Percentiles rank a stretch among this genome's conserved stretches.
phyloP scores from a whole-genome alignment of 2,113 vertebrate species.

The Anarhynchus alexandrinus region DNA sequence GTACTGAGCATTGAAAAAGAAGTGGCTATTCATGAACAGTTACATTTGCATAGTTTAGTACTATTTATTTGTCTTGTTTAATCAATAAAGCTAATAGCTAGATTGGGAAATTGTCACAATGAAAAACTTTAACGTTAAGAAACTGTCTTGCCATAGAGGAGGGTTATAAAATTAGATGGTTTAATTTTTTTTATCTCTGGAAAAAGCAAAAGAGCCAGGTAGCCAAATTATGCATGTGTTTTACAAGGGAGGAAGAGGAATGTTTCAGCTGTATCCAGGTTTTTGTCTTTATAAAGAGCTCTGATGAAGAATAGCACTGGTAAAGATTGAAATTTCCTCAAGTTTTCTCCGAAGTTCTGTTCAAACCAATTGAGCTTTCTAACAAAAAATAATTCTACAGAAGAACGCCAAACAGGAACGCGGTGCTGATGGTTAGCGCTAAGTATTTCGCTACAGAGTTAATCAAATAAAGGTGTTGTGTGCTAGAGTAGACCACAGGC shows the following conservation, averaged over 20 bases:
- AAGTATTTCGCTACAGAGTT: not conserved
- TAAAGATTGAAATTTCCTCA: not conserved
- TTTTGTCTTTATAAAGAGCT: not conserved
- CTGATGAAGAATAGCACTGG: not conserved
- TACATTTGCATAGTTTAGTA: not conserved
- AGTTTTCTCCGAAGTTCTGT: not conserved
- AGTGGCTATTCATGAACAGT: not conserved
- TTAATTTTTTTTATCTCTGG: not conserved
- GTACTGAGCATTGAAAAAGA: not conserved
- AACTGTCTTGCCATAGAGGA: not conserved
- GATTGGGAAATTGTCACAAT: not conserved
- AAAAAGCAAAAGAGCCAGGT: not conserved
- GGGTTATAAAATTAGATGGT: not conserved
- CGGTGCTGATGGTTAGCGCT: not conserved
- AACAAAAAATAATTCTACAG: not conserved
- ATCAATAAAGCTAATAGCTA: not conserved
- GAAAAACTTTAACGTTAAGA: not conserved
- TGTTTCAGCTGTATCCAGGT: not conserved
- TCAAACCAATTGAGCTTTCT: not conserved
- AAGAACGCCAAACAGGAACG: not conserved
- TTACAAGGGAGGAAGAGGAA: not conserved
- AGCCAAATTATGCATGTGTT: not conserved
- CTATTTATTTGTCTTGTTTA: not conserved
- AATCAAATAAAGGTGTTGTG: not conserved
- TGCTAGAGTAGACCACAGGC: not conserved